phyloP scores from a whole-genome alignment of 1,140 invertebrate genomes.

The Mycetomoellerius zeteki region DNA sequence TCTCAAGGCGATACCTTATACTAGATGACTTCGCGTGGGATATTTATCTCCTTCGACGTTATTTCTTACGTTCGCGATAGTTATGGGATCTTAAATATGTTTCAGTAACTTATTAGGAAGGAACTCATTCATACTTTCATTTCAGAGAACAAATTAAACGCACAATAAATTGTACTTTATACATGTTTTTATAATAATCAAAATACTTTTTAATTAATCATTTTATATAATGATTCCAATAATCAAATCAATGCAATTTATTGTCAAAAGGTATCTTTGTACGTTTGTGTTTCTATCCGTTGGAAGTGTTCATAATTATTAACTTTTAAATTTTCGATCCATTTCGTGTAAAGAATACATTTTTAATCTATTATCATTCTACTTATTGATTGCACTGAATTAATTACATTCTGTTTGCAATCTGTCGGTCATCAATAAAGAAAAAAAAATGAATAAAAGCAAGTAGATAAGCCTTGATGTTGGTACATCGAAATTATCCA shows the following conservation, averaged over 20 bases:
- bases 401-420: constrained; percentile 2
- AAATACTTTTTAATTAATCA: neutral
- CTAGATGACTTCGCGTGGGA: constrained; percentile 1
- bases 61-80: neutral
- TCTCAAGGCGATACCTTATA: constrained; percentile 40
- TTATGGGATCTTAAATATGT: constrained; percentile 36
- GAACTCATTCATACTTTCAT: neutral
- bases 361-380: neutral
- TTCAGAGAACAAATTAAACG: neutral
- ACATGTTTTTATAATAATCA: neutral
- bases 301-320: neutral
- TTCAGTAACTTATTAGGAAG: constrained; percentile 4
- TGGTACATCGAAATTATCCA: constrained; percentile 49
- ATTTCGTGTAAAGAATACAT: neutral
- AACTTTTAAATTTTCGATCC: neutral
- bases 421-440: constrained; percentile 5
- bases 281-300: neutral
- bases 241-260: neutral
- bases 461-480: constrained; percentile 29
- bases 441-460: constrained; percentile 29
- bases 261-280: neutral
- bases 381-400: constrained; percentile 30
- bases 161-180: neutral
- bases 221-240: neutral
- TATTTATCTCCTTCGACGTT: constrained; percentile 45